phyloP scores from a whole-genome alignment of 2,797 vertebrate genomes.

The Coilia nasus region DNA sequence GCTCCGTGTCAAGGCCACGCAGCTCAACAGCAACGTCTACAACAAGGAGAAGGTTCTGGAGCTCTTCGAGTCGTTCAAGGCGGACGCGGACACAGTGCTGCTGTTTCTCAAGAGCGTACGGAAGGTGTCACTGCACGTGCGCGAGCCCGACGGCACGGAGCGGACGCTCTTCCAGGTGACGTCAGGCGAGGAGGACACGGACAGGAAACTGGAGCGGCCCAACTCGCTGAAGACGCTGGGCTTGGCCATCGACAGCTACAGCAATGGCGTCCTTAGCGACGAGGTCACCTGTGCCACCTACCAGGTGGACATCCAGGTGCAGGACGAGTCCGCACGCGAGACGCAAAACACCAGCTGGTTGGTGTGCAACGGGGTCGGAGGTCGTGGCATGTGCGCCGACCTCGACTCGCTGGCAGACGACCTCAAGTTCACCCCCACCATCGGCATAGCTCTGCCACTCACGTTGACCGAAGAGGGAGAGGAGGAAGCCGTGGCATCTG shows the following conservation, averaged over 20 bases:
- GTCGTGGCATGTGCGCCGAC: slow-evolving; percentile 88
- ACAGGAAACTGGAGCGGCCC: slow-evolving; percentile 83
- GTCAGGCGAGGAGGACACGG: slow-evolving; percentile 74
- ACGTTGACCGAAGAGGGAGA: slow-evolving; percentile 76
- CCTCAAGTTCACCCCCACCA: slow-evolving; percentile 91
- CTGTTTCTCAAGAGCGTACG: slow-evolving; percentile 95
- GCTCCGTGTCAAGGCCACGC: slow-evolving; percentile 89
- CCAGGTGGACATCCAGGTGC: slow-evolving; percentile 86
- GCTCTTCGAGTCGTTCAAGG: slow-evolving; percentile 95
- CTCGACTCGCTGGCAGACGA: slow-evolving; percentile 93
- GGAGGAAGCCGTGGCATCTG: slow-evolving; percentile 61
- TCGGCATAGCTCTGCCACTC: slow-evolving; percentile 91
- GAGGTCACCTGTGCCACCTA: slow-evolving; percentile 90
- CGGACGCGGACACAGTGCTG: slow-evolving; percentile 93
- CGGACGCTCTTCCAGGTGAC: slow-evolving; percentile 90
- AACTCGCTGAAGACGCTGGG: slow-evolving; percentile 86
- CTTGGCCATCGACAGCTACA: slow-evolving; percentile 87
- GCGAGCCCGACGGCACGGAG: slow-evolving; percentile 89
- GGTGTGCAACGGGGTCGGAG: slow-evolving; percentile 93
- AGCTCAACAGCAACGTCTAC: slow-evolving; percentile 92
- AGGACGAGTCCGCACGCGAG: slow-evolving; percentile 85
- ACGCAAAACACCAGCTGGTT: slow-evolving; percentile 88
- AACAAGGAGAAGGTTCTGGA: slow-evolving; percentile 96
- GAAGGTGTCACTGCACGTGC: slow-evolving; percentile 88
- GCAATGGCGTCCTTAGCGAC: slow-evolving; percentile 81